Percentiles rank a stretch among this genome's conserved stretches.
Evolutionary conservation across 2,113 vertebrate species (phyloP).

Genomic region (Donacobius atricapilla): DNA sequence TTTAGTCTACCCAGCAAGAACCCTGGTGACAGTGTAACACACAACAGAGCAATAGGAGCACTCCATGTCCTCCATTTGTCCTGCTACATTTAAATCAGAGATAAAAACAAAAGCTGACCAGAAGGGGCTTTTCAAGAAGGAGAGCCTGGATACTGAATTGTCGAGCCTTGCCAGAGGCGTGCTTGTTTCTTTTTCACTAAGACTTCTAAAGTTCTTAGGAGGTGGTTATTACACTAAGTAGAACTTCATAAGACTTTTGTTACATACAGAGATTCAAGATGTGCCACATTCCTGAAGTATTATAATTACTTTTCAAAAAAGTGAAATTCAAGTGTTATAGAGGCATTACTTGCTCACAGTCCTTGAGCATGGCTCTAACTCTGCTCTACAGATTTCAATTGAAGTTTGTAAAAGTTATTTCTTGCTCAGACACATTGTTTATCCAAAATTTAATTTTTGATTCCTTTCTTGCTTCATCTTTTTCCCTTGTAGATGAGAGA

Average conservation of each 20-base stretch:
- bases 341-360: background rate
- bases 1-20: background rate
- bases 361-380: background rate
- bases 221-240: background rate
- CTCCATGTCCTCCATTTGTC: background rate
- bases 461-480: background rate
- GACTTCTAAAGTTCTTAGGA: background rate
- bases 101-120: background rate
- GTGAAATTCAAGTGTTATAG: background rate
- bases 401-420: slow-evolving; percentile 38
- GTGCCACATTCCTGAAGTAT: background rate
- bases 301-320: background rate
- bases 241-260: background rate
- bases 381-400: background rate
- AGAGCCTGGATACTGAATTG: background rate
- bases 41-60: background rate
- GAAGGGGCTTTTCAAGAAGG: background rate
- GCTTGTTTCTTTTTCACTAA: background rate
- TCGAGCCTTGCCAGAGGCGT: background rate
- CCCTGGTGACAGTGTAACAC: background rate
- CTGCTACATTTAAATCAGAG: background rate
- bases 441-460: background rate
- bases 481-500: background rate
- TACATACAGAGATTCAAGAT: background rate
- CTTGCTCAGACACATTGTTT: slow-evolving; percentile 39